Conservation (phyloP, 2,113 vertebrate genomes). For the Barbus barbus region DNA sequence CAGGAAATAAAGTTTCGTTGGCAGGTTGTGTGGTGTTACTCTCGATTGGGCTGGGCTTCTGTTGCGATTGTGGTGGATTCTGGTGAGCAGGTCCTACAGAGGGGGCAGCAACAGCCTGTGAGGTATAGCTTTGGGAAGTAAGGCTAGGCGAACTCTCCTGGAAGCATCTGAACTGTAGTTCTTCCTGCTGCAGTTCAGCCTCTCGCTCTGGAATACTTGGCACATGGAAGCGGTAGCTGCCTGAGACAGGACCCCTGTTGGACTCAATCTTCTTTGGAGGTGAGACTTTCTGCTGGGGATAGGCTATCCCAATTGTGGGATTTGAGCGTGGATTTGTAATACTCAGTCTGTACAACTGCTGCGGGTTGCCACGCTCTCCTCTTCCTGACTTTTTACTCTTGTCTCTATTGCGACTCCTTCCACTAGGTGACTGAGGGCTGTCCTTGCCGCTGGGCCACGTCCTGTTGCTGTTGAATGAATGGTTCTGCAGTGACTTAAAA, state of each 20-base stretch:
- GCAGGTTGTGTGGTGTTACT: constrained; percentile 68
- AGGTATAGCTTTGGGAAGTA: constrained; percentile 88
- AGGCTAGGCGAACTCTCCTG: constrained; percentile 78
- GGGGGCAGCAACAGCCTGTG: constrained; percentile 75
- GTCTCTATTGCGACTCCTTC: constrained; percentile 78
- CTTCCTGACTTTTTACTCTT: constrained; percentile 77
- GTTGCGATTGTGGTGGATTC: constrained; percentile 58
- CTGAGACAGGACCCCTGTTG: constrained; percentile 65
- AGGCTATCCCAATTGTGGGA: constrained; percentile 85
- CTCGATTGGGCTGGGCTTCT: constrained; percentile 69
- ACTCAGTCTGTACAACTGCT: constrained; percentile 86
- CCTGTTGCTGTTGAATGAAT: constrained; percentile 74
- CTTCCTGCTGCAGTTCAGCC: constrained; percentile 79
- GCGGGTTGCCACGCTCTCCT: constrained; percentile 78
- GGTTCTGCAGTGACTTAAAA: constrained; percentile 83
- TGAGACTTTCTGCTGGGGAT: constrained; percentile 83
- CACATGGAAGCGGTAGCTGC: constrained; percentile 83
- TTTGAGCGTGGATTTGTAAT: constrained; percentile 78
- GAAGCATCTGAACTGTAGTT: constrained; percentile 81
- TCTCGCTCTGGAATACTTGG: constrained; percentile 79
- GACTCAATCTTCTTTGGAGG: constrained; percentile 81
- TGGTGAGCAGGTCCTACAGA: constrained; percentile 68
- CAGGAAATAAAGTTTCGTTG: constrained; percentile 79
- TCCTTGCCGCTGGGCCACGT: constrained; percentile 80
- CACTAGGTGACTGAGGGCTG: constrained; percentile 77